Evolutionary conservation across 1,140 invertebrate genomes (phyloP), one percentile per base, ranked within the genome.

Genomic region (Drosophila dunni): DNA sequence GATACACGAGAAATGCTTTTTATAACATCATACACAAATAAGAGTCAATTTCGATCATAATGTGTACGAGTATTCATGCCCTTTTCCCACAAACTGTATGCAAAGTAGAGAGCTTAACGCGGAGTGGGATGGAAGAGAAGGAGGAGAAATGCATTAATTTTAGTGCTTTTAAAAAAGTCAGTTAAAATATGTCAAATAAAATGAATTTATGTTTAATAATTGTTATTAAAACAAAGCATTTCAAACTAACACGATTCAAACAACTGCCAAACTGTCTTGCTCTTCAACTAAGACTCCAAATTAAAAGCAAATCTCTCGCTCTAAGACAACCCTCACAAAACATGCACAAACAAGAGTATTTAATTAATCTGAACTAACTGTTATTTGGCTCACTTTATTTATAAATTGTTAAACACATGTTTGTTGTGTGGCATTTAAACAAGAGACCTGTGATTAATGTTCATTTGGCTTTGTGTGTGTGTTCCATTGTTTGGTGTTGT

Each of bases 401-500:
- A 57, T 48, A 20, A 68, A 69, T 44, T 62, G 48, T 46, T 45
- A 17, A 61, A 73, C 46, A 68, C 57, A 42, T 63, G 64, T 58
- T 72, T 67, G 38, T 66, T 60, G 50, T 17, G 9, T 51, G 40
- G 46, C 44, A 33, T 61, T 62, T 45, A 64, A 75, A 62, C 78
- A 82, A 72, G 40, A 50, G 46, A 50, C 54, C 40, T 60, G 56
- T 82, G 83, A 85, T 85, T 85, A 85, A 85, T 85, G 79, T 79
- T 63, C 69, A 64, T 60, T 77, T 44, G 57, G 64, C 75, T 65
- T 68, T 74, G 61, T 51, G 51, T 66, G 71, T 77, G n/a, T n/a
- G n/a, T 34, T 42, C 63, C 79, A 79, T 85, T 85, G 81, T 86
- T 86, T 79, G 79, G 24, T 13, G 50, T 65, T 85, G 81, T 84